Percentiles rank a stretch among this genome's conserved stretches.
Conservation (phyloP, 2,113 vertebrate genomes). For the Sus scrofa region DNA sequence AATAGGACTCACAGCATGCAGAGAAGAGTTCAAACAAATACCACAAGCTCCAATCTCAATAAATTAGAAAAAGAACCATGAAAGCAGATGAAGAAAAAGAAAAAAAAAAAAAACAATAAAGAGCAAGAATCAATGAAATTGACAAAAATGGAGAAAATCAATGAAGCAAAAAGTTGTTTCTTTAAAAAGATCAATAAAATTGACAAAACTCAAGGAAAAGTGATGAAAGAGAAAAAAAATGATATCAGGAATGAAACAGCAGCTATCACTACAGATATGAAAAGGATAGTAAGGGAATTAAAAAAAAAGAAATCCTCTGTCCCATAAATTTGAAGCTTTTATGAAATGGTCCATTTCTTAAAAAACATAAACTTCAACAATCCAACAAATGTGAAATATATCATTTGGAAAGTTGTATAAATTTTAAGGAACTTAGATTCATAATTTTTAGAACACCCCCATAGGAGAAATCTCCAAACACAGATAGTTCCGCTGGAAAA, state of each 20-base stretch:
- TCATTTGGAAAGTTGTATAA: not conserved
- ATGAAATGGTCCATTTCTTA: not conserved
- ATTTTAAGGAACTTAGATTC: not conserved
- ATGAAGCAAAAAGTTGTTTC: not conserved
- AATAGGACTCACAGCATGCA: not conserved
- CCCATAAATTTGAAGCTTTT: not conserved
- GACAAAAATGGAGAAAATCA: not conserved
- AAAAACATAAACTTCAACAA: not conserved
- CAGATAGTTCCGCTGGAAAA: not conserved
- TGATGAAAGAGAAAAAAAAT: not conserved
- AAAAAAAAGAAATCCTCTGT: not conserved
- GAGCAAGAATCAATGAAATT: not conserved
- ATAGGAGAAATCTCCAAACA: not conserved
- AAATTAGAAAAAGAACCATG: conserved; percentile 19
- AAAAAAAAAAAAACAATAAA: not conserved
- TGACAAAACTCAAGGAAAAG: not conserved
- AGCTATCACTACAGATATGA: not conserved
- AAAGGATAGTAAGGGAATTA: not conserved
- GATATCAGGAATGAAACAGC: not conserved
- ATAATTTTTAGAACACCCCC: not conserved
- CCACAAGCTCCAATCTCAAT: not conserved
- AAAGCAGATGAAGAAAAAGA: not conserved
- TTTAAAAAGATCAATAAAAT: not conserved
- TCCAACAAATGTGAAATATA: not conserved
- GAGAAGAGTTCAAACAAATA: not conserved